A percentile compares a stretch with the other conserved stretches of the same genome.
Evolutionary conservation across 2,888 invertebrate genomes (phyloP).

Genomic region (Ectemnius continuus): DNA sequence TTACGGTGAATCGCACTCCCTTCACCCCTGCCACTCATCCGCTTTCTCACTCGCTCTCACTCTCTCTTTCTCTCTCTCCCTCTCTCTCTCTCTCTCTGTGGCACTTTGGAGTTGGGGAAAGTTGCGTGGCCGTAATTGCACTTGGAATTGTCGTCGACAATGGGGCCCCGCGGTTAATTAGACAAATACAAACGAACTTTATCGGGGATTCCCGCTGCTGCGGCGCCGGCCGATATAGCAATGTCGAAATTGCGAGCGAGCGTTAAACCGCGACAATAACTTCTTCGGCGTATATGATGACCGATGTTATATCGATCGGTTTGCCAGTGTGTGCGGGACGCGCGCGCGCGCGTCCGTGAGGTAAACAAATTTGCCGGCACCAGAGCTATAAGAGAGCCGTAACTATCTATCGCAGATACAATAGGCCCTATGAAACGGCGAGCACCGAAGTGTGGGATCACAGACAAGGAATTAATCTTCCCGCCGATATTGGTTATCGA

Average conservation of each 20-base stretch:
- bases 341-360: neutral
- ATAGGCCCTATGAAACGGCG: slow-evolving; percentile 15
- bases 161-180: slow-evolving; percentile 51
- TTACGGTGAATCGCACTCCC: slow-evolving; percentile 17
- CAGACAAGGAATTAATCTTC: slow-evolving; percentile 26
- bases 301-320: slow-evolving; percentile 52
- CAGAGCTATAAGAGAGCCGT: slow-evolving; percentile 18
- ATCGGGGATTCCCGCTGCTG: slow-evolving; percentile 33
- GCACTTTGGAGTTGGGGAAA: slow-evolving; percentile 27
- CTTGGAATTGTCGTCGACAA: slow-evolving; percentile 41
- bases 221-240: slow-evolving; percentile 39
- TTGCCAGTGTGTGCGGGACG: slow-evolving; percentile 37
- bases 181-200: slow-evolving; percentile 57
- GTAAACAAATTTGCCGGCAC: slow-evolving; percentile 46
- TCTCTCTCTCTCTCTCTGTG: slow-evolving; percentile 8
- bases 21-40: too few species aligned
- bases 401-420: slow-evolving; percentile 19
- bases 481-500: slow-evolving; percentile 21
- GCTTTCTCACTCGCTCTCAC: too few species aligned
- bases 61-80: slow-evolving; percentile 5
- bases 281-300: slow-evolving; percentile 52
- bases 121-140: slow-evolving; percentile 41
- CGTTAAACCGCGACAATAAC: slow-evolving; percentile 60
- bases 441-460: slow-evolving; percentile 2
- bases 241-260: slow-evolving; percentile 55